Conservation (phyloP, 1,140 invertebrate species). For the Brachionus rotundiformis region DNA sequence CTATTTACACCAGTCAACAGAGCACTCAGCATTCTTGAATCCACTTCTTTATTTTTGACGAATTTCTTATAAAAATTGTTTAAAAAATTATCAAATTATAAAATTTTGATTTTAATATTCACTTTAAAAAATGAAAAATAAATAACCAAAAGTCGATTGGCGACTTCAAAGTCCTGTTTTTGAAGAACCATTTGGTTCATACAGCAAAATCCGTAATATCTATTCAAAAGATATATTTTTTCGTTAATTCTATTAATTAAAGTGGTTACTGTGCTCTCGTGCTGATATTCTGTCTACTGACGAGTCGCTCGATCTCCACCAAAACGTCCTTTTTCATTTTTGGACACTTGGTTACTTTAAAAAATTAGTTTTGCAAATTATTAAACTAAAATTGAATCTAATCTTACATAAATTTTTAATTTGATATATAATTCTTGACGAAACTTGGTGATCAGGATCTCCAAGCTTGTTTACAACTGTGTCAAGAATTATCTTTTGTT, state of each 20-base stretch:
- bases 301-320: slow-evolving; percentile 80
- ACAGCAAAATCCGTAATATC: slow-evolving; percentile 88
- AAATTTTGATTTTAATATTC: no score
- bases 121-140: slow-evolving; percentile 95
- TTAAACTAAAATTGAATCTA: slow-evolving; percentile 39
- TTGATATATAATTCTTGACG: slow-evolving; percentile 80
- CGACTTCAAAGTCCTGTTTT: slow-evolving; percentile 74
- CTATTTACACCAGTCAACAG: slow-evolving; percentile 83
- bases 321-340: slow-evolving; percentile 87
- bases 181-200: slow-evolving; percentile 75
- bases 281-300: slow-evolving; percentile 83
- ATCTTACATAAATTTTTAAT: slow-evolving; percentile 75
- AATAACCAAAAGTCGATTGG: slow-evolving; percentile 79
- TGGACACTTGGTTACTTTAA: slow-evolving; percentile 73
- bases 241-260: not conserved
- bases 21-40: slow-evolving; percentile 85
- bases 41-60: slow-evolving; percentile 72
- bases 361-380: slow-evolving; percentile 5
- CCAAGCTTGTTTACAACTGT: slow-evolving; percentile 91
- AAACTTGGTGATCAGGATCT: slow-evolving; percentile 82
- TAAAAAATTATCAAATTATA: no score
- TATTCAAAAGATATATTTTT: slow-evolving; percentile 51
- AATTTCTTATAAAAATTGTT: no score
- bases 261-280: slow-evolving; percentile 69
- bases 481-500: slow-evolving; percentile 17